These are phyloP conservation scores for Lepidochitona cinerea DNA, from an alignment of 2,888 invertebrate species.

Conservation along the genomic window DNA sequence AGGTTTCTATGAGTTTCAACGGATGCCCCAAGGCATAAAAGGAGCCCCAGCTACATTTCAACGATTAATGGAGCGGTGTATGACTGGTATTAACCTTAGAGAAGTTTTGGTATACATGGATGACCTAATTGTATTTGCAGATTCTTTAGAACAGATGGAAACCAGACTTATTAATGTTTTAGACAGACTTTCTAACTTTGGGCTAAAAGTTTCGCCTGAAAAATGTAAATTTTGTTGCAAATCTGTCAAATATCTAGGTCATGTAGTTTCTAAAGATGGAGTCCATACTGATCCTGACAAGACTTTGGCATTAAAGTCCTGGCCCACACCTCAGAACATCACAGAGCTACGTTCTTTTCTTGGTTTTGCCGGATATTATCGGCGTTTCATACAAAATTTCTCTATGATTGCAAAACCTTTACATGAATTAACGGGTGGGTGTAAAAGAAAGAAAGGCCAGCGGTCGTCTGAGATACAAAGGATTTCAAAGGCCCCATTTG, in stretches of 20 bases:
- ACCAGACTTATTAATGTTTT: slow-evolving; percentile 1
- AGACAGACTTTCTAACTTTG: background rate
- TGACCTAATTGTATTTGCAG: slow-evolving; percentile 10
- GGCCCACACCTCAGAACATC: background rate
- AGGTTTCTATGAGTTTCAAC: slow-evolving; percentile 3
- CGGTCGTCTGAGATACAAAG: too few relatives aligned
- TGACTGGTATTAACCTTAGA: background rate
- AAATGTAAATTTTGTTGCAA: background rate
- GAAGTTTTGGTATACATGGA: slow-evolving; percentile 13
- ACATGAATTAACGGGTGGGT: too few relatives aligned
- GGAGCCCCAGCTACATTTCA: slow-evolving; percentile 10
- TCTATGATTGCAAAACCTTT: background rate
- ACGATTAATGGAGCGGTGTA: slow-evolving; percentile 9
- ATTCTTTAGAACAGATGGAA: background rate
- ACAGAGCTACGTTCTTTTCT: background rate
- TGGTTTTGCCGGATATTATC: background rate
- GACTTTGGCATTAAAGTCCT: background rate
- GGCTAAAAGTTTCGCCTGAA: background rate
- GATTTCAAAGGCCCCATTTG: slow-evolving; percentile 7
- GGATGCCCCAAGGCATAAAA: slow-evolving; percentile 5
- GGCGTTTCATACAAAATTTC: background rate
- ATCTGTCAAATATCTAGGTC: slow-evolving; percentile 9
- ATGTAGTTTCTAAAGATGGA: background rate
- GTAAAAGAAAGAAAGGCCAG: too few relatives aligned
- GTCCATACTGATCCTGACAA: background rate